Conservation (phyloP, 2,797 vertebrate genomes). For the Halcyon chelicuti region DNA sequence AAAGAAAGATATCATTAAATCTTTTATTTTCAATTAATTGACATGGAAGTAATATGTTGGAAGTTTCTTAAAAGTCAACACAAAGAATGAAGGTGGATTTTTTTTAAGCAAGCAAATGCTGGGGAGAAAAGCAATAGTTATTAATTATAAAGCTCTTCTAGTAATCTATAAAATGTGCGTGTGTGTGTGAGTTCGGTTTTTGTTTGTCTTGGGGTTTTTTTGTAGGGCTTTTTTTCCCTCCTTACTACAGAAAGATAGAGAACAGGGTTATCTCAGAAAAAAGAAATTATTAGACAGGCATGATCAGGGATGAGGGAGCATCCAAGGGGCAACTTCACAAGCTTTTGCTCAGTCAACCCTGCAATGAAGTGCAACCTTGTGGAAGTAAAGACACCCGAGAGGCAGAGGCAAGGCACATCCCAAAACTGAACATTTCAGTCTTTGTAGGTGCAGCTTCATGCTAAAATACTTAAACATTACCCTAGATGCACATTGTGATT, state of each 20-base stretch:
- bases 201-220: not conserved
- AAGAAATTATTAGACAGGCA: constrained; percentile 48
- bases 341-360: constrained; percentile 47
- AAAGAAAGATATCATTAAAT: not conserved
- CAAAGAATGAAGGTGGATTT: not conserved
- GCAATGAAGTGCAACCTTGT: constrained; percentile 41
- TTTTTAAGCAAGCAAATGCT: not conserved
- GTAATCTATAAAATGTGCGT: not conserved
- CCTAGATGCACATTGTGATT: not conserved
- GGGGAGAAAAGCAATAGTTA: not conserved
- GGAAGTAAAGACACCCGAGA: constrained; percentile 58
- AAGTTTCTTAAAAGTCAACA: not conserved
- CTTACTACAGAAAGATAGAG: constrained; percentile 16
- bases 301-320: constrained; percentile 42
- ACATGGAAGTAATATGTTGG: not conserved
- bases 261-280: constrained; percentile 10
- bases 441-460: not conserved
- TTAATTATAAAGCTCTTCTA: not conserved
- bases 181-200: not conserved
- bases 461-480: not conserved
- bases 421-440: not conserved
- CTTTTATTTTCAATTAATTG: not conserved
- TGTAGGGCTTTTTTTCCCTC: not conserved
- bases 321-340: constrained; percentile 38
- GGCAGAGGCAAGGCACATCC: constrained; percentile 9